Evolutionary conservation across 1,140 invertebrate species (phyloP), one percentile per base, ranked within the genome.

Genomic region (Papilio glaucus): DNA sequence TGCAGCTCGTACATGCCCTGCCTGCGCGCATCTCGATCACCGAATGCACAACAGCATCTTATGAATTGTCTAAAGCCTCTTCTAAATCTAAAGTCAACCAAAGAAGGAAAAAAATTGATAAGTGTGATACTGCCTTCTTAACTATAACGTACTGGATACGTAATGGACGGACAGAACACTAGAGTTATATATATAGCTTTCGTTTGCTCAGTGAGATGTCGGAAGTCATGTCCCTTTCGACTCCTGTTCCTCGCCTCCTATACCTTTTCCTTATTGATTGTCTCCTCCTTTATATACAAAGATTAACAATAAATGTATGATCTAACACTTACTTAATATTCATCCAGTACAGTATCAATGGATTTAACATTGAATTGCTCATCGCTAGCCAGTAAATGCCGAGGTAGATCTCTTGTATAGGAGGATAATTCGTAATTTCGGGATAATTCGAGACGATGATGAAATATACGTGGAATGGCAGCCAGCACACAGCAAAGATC

Each of bases 321-420:
- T n/a, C 13, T 45, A 45, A 13, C 81, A 94, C 94, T 95, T 94
- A 98, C 98, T 97, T 97, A 57, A 97, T 96, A 92, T 98, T 98
- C 97, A 98, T 98, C 96, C 97, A 98, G 90, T 97, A 98, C 90
- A 98, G 98, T 79, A 99, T 98, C 77, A 98, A 98, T 1, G 98
- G 98, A 93, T 98, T 99, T 91, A 98, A 98, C 96, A 98, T 98
- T 76, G 97, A 98, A 90, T 98, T 98, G 88, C 97, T 98, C 98
- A 99, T 99, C 0, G 98, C 98, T 21, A 99, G 94, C 96, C 97
- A 98, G 86, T 98, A 99, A 79, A 98, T 98, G 61, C 95, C 96
- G 73, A 99, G 93, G 87, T 97, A 99, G n/a, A 98, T 94, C 88
- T 99, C 97, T 89, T 99, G 98, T 74, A 98, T 97, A 84, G 97